Conservation (phyloP, 2,888 invertebrate species). For the Matsumyia berberina region DNA sequence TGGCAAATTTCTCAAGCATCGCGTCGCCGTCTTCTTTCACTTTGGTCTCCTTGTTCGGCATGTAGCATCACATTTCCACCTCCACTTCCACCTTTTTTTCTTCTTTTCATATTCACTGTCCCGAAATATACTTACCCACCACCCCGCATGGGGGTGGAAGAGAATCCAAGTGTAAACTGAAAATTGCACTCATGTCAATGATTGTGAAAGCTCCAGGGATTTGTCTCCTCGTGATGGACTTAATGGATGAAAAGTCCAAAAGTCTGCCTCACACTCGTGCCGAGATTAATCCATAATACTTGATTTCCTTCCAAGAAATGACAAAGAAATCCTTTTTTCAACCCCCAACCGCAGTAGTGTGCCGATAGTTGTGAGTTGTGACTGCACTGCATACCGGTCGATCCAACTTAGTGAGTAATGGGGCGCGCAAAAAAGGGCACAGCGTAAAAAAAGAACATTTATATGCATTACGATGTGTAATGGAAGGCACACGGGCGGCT, state of each 20-base stretch:
- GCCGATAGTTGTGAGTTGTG: not conserved
- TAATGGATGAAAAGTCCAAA: slow-evolving; percentile 57
- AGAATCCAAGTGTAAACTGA: slow-evolving; percentile 37
- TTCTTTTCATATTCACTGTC: slow-evolving; percentile 10
- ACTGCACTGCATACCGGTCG: slow-evolving; percentile 6
- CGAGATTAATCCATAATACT: slow-evolving; percentile 57
- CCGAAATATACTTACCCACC: not conserved
- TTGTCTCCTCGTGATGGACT: slow-evolving; percentile 9
- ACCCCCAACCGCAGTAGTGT: not conserved
- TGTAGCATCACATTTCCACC: no score
- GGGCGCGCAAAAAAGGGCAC: slow-evolving; percentile 9
- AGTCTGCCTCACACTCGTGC: slow-evolving; percentile 32
- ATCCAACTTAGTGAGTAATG: slow-evolving; percentile 47
- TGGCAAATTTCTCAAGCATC: no score
- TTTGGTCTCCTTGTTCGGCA: no score
- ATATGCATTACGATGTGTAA: slow-evolving; percentile 62
- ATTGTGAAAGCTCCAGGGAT: slow-evolving; percentile 47
- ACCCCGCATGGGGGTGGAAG: not conserved
- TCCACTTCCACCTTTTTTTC: no score
- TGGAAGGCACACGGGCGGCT: slow-evolving; percentile 15
- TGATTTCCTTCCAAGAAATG: slow-evolving; percentile 56
- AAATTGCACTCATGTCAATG: slow-evolving; percentile 41
- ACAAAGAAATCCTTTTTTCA: slow-evolving; percentile 51
- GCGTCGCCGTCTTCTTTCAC: no score
- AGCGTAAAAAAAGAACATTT: slow-evolving; percentile 64